Percentiles rank a stretch among this genome's conserved stretches.
Conservation (phyloP, 2,797 vertebrate species). For the Mus minutoides region DNA sequence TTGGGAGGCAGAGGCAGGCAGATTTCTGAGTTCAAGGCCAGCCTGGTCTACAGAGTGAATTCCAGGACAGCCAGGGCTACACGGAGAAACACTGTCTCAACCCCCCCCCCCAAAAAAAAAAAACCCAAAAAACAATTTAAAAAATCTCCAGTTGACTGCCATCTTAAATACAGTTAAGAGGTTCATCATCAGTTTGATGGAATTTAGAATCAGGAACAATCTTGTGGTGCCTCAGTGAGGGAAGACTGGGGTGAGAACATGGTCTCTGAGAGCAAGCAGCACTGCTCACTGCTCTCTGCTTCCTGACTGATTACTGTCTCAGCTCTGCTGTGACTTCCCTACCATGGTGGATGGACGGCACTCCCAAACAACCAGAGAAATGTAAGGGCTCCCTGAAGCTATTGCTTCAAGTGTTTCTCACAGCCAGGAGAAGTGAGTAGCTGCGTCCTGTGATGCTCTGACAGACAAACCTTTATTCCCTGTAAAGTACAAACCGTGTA, state of each 20-base stretch:
- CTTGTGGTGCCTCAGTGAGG: not conserved
- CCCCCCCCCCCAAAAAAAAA: too few species aligned
- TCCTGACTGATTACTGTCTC: not conserved
- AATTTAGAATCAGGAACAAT: not conserved
- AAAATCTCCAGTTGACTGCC: not conserved
- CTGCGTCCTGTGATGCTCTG: not conserved
- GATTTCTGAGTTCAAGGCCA: too few species aligned
- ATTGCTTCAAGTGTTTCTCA: not conserved
- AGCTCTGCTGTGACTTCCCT: not conserved
- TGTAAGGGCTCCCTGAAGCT: not conserved
- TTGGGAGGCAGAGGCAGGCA: too few species aligned
- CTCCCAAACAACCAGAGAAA: not conserved
- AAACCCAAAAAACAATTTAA: too few species aligned
- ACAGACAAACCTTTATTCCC: constrained; percentile 15
- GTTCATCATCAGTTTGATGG: not conserved
- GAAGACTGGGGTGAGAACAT: not conserved
- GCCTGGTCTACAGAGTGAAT: too few species aligned
- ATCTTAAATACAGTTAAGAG: not conserved
- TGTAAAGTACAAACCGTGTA: not conserved
- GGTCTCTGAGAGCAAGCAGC: not conserved
- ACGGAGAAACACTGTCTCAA: too few species aligned
- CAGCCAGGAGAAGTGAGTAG: not conserved
- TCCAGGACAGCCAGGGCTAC: too few species aligned
- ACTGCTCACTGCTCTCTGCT: not conserved
- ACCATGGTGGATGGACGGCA: not conserved